Evolutionary conservation across 2,888 invertebrate genomes (phyloP).

Genomic region (Agrotis exclamationis): DNA sequence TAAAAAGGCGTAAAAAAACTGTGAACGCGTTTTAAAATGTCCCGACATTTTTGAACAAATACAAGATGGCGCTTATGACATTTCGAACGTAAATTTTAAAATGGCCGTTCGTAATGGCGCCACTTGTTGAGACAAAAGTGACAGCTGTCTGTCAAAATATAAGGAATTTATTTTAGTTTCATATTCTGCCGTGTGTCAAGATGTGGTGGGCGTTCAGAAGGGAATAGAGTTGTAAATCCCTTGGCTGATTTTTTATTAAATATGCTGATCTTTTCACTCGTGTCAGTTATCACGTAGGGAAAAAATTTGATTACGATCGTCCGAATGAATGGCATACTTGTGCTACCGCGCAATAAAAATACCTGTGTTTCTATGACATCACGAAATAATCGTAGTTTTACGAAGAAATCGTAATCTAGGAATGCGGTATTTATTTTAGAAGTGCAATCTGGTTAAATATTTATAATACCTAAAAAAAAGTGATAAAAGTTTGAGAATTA

Average conservation of each 20-base stretch:
- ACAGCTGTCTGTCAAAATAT: conserved; percentile 15
- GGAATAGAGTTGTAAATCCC: conserved; percentile 32
- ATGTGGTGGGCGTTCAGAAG: background rate
- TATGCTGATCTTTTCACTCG: conserved; percentile 53
- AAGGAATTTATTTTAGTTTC: conserved; percentile 22
- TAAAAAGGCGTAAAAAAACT: conserved; percentile 43
- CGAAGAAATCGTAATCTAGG: conserved; percentile 33
- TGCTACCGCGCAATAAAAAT: conserved; percentile 48
- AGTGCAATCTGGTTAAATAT: conserved; percentile 5
- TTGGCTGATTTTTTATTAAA: conserved; percentile 27
- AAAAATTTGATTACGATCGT: conserved; percentile 52
- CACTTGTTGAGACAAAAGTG: background rate
- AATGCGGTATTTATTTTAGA: conserved; percentile 9
- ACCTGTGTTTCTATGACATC: conserved; percentile 31
- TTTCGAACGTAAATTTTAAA: background rate
- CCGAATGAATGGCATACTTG: conserved; percentile 49
- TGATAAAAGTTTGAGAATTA: background rate
- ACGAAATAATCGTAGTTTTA: conserved; percentile 44
- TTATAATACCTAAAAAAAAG: too few relatives aligned
- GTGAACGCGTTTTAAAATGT: conserved; percentile 25
- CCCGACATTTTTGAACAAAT: conserved; percentile 7
- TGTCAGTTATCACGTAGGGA: conserved; percentile 44
- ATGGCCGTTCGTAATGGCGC: conserved; percentile 12
- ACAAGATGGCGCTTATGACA: background rate
- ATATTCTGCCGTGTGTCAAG: conserved; percentile 5